These are phyloP conservation scores for Mycogona germanica DNA, from an alignment of 2,888 invertebrate species.

Conservation along the genomic window DNA sequence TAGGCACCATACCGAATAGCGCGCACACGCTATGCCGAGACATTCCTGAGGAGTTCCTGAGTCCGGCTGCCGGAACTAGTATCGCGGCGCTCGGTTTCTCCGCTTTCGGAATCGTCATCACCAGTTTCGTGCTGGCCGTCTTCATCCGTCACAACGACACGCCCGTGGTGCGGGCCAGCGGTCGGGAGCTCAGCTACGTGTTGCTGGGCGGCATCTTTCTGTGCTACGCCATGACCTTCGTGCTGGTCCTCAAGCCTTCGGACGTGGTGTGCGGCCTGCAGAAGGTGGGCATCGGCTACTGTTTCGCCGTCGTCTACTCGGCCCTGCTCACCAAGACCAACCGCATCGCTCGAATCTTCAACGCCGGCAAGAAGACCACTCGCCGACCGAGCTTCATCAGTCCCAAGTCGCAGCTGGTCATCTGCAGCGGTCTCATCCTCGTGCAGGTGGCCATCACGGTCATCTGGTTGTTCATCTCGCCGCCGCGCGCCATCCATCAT, in stretches of 20 bases:
- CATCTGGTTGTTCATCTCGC: constrained; percentile 84
- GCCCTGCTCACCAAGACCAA: constrained; percentile 96
- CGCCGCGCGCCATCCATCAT: constrained; percentile 77
- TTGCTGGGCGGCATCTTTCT: constrained; percentile 71
- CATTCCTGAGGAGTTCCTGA: constrained; percentile 56
- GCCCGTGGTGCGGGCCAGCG: constrained; percentile 93
- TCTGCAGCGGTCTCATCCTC: constrained; percentile 33
- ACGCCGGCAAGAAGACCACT: constrained; percentile 35
- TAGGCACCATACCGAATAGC: constrained; percentile 66
- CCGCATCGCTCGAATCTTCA: constrained; percentile 84
- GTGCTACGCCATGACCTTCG: constrained; percentile 87
- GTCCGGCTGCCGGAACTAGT: constrained; percentile 61
- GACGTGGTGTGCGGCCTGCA: constrained; percentile 77
- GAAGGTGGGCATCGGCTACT: constrained; percentile 45
- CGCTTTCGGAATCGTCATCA: constrained; percentile 43
- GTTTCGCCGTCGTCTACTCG: constrained; percentile 91
- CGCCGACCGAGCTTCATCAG: constrained; percentile 37
- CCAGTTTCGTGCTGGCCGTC: constrained; percentile 59
- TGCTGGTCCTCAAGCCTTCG: constrained; percentile 62
- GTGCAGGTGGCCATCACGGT: constrained; percentile 56
- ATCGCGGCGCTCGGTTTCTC: constrained; percentile 73
- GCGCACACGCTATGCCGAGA: constrained; percentile 58
- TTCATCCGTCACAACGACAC: constrained; percentile 82
- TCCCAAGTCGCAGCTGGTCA: constrained; percentile 37
- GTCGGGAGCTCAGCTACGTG: constrained; percentile 60